phyloP scores from a whole-genome alignment of 1,140 invertebrate species.

The Drosophila punjabiensis region DNA sequence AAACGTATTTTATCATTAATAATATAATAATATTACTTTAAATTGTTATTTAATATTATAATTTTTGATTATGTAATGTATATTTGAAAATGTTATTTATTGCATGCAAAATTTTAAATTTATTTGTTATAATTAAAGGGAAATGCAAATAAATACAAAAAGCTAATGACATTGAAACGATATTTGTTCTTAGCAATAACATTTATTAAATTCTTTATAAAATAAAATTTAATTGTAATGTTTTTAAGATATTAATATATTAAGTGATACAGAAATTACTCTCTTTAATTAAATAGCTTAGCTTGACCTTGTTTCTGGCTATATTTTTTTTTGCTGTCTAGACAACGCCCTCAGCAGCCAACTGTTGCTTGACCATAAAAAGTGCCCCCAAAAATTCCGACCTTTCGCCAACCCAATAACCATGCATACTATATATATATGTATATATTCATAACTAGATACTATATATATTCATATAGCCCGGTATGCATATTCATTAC shows the following conservation, averaged over 20 bases:
- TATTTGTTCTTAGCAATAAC: background rate
- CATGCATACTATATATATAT: too few species aligned
- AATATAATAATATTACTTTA: too few species aligned
- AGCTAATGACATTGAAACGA: background rate
- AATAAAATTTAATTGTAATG: background rate
- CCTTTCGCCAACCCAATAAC: slow-evolving; percentile 9
- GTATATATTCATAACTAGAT: background rate
- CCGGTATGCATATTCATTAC: slow-evolving; percentile 43
- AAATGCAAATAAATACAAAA: too few species aligned
- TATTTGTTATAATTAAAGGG: too few species aligned
- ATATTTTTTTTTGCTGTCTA: slow-evolving; percentile 15
- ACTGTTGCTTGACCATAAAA: slow-evolving; percentile 34
- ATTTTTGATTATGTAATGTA: too few species aligned
- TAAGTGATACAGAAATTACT: background rate
- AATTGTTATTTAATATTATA: too few species aligned
- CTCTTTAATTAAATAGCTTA: background rate
- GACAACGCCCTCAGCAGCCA: slow-evolving; percentile 20
- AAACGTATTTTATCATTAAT: too few species aligned
- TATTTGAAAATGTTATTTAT: too few species aligned
- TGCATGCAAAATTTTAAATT: too few species aligned
- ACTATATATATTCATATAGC: background rate
- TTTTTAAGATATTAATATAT: background rate
- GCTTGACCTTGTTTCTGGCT: background rate
- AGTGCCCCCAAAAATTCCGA: background rate
- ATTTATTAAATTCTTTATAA: background rate